Percentiles rank a stretch among this genome's conserved stretches.
Evolutionary conservation across 2,797 vertebrate species (phyloP).

Genomic region (Lacerta bilineata): DNA sequence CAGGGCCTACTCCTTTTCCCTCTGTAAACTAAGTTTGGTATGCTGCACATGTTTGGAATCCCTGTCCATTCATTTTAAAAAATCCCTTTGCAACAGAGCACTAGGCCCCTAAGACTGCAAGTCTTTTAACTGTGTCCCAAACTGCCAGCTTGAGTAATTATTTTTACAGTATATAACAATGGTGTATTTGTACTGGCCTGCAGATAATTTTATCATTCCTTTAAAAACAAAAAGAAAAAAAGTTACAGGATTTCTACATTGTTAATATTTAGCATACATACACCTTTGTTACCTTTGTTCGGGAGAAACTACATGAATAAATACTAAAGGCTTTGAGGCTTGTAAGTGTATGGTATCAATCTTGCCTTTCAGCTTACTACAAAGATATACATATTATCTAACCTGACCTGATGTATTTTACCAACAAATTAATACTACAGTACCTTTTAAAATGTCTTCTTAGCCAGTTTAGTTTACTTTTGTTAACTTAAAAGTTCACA

Average conservation of each 20-base stretch:
- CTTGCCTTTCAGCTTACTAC: constrained; percentile 48
- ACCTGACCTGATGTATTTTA: constrained; percentile 39
- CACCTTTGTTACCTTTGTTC: constrained; percentile 41
- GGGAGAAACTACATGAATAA: constrained; percentile 53
- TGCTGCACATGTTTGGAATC: not conserved
- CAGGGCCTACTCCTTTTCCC: not conserved
- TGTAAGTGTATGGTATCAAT: constrained; percentile 46
- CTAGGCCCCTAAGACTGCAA: not conserved
- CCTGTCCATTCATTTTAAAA: not conserved
- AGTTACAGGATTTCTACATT: constrained; percentile 43
- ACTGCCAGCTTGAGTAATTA: constrained; percentile 49
- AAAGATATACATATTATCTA: constrained; percentile 58
- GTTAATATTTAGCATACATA: constrained; percentile 47
- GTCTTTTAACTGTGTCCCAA: not conserved
- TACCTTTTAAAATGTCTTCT: constrained; percentile 42
- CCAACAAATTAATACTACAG: constrained; percentile 2
- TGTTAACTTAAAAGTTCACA: constrained; percentile 52
- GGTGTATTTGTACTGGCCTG: constrained; percentile 65
- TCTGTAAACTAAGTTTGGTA: not conserved
- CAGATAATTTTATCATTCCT: constrained; percentile 69
- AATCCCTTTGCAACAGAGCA: not conserved
- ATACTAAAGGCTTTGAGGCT: constrained; percentile 33
- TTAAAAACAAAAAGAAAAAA: constrained; percentile 5
- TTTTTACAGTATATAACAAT: constrained; percentile 59
- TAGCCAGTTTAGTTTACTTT: constrained; percentile 55